Evolutionary conservation across 2,797 vertebrate species (phyloP), one percentile per base, ranked within the genome.

Genomic region (Mergus octosetaceus): DNA sequence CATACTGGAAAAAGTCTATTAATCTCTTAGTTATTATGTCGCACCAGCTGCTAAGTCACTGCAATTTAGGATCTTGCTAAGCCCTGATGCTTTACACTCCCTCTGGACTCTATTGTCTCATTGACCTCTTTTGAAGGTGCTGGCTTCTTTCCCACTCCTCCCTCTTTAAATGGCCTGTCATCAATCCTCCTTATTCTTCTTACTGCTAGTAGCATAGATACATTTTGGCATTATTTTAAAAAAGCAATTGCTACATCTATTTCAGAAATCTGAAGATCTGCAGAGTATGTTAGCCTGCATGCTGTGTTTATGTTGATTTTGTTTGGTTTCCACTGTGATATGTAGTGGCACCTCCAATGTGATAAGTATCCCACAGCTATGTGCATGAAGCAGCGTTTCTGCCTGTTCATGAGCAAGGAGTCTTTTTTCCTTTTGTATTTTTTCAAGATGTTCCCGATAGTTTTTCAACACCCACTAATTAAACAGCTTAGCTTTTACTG

Each of bases 41-140:
- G 13, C 96, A 76, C 60, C 83, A 94, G 76, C 43, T 94, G n/a
- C 70, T 86, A 94, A 81, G 73, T 91, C 76, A 53, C 62, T 79
- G 82, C 77, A 93, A 60, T 88, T 97, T 94, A 86, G 85, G 76
- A 66, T 95, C 62, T 94, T 96, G 54, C 87, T 94, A 90, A 95
- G 91, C 79, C 64, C 53, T 88, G 36, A 68, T 93, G 51, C 60
- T 92, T 94, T 88, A 79, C 47, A 88, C 57, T 0, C 94, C 91
- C 91, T 92, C 34, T 85, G 66, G 69, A 89, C 72, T 91, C 85
- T 73, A 85, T 92, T 91, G 76, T 86, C 62, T 66, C 88, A 36
- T 73, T 91, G 94, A 93, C 93, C 87, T 16, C 58, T 87, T 85
- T 27, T 85, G 64, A 30, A 94, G 47, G 39, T 57, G 5, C 43